phyloP scores from a whole-genome alignment of 2,888 invertebrate genomes.

The Thereva unica region DNA sequence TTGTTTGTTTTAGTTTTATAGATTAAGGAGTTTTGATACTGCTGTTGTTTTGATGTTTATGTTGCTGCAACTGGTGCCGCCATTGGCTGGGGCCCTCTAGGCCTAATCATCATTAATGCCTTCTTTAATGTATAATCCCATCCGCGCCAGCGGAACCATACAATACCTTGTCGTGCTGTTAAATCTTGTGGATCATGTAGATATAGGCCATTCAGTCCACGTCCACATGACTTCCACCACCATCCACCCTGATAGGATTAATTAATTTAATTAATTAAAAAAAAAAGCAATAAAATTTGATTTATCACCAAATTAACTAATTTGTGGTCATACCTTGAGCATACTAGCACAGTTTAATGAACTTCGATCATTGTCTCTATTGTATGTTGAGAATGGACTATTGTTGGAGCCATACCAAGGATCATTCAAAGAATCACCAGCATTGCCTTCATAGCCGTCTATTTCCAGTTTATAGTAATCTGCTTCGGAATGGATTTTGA shows the following conservation, averaged over 20 bases:
- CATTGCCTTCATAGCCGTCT: conserved; percentile 88
- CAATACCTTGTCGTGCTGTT: conserved; percentile 88
- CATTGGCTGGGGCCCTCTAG: conserved; percentile 57
- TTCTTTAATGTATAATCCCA: conserved; percentile 92
- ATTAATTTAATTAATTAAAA: conserved; percentile 1
- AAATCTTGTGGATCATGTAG: conserved; percentile 88
- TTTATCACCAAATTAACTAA: background rate
- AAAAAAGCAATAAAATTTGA: background rate
- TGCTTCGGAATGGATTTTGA: conserved; percentile 88
- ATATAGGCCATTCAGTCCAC: conserved; percentile 87
- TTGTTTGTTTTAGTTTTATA: no score
- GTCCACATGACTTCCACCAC: conserved; percentile 95
- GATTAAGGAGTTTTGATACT: conserved; percentile 3
- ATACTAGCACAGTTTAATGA: conserved; percentile 90
- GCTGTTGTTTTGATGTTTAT: conserved; percentile 23
- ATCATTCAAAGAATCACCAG: conserved; percentile 88
- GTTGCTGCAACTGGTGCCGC: conserved; percentile 26
- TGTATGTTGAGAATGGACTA: conserved; percentile 90
- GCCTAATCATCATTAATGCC: conserved; percentile 91
- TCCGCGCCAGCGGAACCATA: conserved; percentile 94
- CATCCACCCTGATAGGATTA: conserved; percentile 69
- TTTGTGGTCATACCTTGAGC: conserved; percentile 65
- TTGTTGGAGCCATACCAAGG: conserved; percentile 94
- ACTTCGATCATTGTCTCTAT: conserved; percentile 89
- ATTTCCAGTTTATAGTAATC: conserved; percentile 92